A percentile compares a stretch with the other conserved stretches of the same genome.
Evolutionary conservation across 2,113 vertebrate species (phyloP).

Genomic region (Aptenodytes forsteri): DNA sequence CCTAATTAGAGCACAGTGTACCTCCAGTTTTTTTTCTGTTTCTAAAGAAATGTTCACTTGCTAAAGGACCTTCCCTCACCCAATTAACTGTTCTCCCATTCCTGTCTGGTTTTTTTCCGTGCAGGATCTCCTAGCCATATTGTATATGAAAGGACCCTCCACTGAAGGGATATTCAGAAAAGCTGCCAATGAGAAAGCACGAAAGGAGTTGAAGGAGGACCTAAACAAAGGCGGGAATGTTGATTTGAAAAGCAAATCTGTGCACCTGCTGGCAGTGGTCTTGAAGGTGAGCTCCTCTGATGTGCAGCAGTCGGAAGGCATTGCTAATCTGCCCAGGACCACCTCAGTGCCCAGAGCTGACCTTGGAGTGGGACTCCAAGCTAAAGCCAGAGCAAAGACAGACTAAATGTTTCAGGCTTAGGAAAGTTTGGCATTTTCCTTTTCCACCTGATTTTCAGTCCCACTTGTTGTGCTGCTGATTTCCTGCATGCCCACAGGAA

Average conservation of each 20-base stretch:
- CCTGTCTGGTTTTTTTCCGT: not conserved
- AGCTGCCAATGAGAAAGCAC: slow-evolving; percentile 84
- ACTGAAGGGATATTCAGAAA: slow-evolving; percentile 94
- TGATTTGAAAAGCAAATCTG: slow-evolving; percentile 78
- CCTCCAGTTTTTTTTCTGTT: not conserved
- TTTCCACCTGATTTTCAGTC: not conserved
- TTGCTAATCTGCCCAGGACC: not conserved
- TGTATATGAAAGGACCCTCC: slow-evolving; percentile 84
- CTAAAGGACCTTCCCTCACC: not conserved
- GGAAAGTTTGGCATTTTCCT: not conserved
- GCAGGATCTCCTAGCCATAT: slow-evolving; percentile 85
- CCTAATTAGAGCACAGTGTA: not conserved
- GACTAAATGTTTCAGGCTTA: not conserved
- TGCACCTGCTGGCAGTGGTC: slow-evolving; percentile 85
- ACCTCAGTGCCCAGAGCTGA: not conserved
- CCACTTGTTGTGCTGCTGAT: not conserved
- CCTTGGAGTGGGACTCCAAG: not conserved
- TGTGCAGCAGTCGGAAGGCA: not conserved
- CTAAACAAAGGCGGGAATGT: slow-evolving; percentile 81
- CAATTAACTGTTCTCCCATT: not conserved
- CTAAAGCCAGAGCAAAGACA: not conserved
- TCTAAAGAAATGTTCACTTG: not conserved
- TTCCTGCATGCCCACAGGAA: not conserved
- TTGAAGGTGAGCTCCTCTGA: slow-evolving; percentile 82
- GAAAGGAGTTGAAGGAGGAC: slow-evolving; percentile 85